These are phyloP conservation scores for Moxostoma hubbsi DNA, from an alignment of 2,797 vertebrate genomes.

Conservation along the genomic window DNA sequence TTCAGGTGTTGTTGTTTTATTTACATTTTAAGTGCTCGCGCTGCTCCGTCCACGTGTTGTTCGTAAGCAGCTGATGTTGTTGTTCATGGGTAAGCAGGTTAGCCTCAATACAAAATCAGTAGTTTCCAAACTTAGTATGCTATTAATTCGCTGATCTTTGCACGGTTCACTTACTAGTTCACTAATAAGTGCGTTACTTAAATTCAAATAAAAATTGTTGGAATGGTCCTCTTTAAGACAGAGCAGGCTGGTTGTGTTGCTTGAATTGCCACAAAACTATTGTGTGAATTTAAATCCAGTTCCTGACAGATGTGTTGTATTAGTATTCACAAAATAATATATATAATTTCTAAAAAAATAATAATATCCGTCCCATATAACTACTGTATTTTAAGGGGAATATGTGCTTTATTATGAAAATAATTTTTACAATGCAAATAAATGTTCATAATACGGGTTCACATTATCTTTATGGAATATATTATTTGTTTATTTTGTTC, in stretches of 20 bases:
- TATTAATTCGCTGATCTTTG: background rate
- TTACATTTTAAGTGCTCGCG: background rate
- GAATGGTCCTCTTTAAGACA: too few relatives aligned
- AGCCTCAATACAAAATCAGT: background rate
- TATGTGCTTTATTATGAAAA: background rate
- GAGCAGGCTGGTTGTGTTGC: background rate
- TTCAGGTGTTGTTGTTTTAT: background rate
- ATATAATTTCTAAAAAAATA: too few relatives aligned
- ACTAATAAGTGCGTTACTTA: background rate
- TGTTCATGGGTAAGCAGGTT: background rate
- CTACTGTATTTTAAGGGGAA: background rate
- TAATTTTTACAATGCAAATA: too few relatives aligned
- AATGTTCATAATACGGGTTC: too few relatives aligned
- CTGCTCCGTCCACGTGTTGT: background rate
- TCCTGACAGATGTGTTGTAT: background rate
- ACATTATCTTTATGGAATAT: too few relatives aligned
- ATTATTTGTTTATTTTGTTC: background rate
- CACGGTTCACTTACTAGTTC: background rate
- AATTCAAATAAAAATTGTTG: background rate
- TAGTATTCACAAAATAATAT: too few relatives aligned
- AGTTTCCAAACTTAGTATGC: background rate
- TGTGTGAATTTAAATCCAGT: background rate
- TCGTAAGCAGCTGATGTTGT: background rate
- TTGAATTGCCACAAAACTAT: too few relatives aligned
- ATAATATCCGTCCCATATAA: too few relatives aligned